Percentiles rank a stretch among this genome's conserved stretches.
phyloP scores from a whole-genome alignment of 2,888 invertebrate species.

The Standfussiana lucernea region DNA sequence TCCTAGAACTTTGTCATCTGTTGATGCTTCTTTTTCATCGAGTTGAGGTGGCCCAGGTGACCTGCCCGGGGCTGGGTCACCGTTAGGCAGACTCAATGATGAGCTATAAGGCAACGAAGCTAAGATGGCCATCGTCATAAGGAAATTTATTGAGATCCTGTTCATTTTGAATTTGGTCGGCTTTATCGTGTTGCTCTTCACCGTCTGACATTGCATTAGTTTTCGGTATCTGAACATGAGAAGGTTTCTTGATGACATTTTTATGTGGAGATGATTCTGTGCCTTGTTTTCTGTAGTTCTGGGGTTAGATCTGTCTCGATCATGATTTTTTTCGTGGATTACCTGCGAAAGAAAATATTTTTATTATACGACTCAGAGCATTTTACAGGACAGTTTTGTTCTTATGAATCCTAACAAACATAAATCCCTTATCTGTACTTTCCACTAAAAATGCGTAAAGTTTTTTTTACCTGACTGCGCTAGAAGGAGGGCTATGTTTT shows the following conservation, averaged over 20 bases:
- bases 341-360: constrained; percentile 65
- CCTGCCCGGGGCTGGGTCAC: constrained; percentile 92
- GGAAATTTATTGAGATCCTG: constrained; percentile 70
- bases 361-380: background rate
- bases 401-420: background rate
- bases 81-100: constrained; percentile 86
- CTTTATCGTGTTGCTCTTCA: constrained; percentile 70
- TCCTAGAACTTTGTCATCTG: constrained; percentile 62
- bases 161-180: constrained; percentile 79
- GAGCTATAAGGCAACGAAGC: constrained; percentile 86
- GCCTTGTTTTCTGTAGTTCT: constrained; percentile 24
- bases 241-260: constrained; percentile 66
- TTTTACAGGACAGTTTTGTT: background rate
- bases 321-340: constrained; percentile 61
- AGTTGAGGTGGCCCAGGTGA: constrained; percentile 91
- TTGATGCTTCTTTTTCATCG: constrained; percentile 52
- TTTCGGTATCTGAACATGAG: constrained; percentile 59
- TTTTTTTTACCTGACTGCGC: no score
- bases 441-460: no score
- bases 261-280: constrained; percentile 50
- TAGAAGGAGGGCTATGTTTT: no score
- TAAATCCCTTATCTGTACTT: background rate
- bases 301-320: constrained; percentile 40
- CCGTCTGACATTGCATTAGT: constrained; percentile 63
- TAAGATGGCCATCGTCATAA: constrained; percentile 79